These are phyloP conservation scores for Brassicogethes aeneus DNA, from an alignment of 2,888 invertebrate genomes.

Conservation along the genomic window DNA sequence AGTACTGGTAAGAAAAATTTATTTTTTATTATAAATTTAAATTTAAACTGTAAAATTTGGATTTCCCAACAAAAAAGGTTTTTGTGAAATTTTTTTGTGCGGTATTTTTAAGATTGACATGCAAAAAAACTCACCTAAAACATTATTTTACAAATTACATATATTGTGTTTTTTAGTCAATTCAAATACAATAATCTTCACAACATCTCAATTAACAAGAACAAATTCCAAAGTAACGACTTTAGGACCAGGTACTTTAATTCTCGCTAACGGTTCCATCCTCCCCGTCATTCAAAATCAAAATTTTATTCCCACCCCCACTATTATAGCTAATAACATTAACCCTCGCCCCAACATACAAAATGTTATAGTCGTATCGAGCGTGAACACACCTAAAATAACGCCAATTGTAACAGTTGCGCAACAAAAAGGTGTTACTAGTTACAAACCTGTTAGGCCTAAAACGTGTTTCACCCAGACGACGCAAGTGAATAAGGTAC, in stretches of 20 bases:
- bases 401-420: neutral
- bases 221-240: constrained; percentile 20
- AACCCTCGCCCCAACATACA: constrained; percentile 3
- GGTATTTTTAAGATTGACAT: no score
- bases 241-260: constrained; percentile 37
- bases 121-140: no score
- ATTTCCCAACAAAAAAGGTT: no score
- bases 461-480: constrained; percentile 32
- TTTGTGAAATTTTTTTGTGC: no score
- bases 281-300: constrained; percentile 21
- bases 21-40: constrained; percentile 5
- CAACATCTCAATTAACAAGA: constrained; percentile 12
- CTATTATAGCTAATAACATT: constrained; percentile 2
- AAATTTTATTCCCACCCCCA: constrained; percentile 4
- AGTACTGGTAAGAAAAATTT: constrained; percentile 9
- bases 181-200: constrained; percentile 20
- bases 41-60: no score
- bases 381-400: constrained; percentile 1
- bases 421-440: constrained; percentile 4
- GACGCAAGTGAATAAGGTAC: constrained; percentile 39
- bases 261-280: constrained; percentile 36
- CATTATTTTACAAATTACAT: no score
- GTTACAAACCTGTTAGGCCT: constrained; percentile 13
- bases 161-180: no score
- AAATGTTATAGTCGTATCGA: constrained; percentile 2